Conservation (phyloP, 1,140 invertebrate genomes). For the Sycophila sp. region DNA sequence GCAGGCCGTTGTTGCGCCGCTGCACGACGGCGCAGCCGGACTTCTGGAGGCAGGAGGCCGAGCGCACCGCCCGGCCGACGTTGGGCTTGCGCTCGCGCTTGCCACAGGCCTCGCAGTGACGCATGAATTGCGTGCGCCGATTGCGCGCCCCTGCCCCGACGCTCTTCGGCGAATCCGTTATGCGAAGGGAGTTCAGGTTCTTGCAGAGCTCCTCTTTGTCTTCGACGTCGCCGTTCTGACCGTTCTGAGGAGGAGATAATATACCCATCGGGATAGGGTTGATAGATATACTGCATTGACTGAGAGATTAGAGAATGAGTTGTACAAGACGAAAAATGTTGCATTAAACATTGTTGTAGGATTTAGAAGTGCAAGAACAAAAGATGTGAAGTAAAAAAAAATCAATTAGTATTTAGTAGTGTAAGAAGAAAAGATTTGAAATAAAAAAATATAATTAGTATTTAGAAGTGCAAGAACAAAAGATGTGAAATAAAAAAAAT, state of each 20-base stretch:
- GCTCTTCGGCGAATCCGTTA: conserved; percentile 2
- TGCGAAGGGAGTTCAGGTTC: conserved; percentile 45
- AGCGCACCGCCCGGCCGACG: not conserved
- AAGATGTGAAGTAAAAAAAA: too few relatives aligned
- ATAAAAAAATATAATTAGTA: too few relatives aligned
- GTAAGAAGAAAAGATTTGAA: too few relatives aligned
- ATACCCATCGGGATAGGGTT: too few relatives aligned
- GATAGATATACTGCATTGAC: too few relatives aligned
- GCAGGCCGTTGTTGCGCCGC: conserved; percentile 52
- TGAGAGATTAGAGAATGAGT: too few relatives aligned
- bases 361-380: too few relatives aligned
- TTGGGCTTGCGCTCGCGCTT: not conserved
- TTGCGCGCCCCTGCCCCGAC: conserved; percentile 41
- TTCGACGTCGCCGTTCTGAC: not conserved
- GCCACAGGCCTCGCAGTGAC: conserved; percentile 45
- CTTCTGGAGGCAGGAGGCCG: not conserved
- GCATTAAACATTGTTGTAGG: too few relatives aligned
- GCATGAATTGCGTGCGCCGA: conserved; percentile 38
- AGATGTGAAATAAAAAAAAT: too few relatives aligned
- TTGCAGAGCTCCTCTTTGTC: conserved; percentile 46
- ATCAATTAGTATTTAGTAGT: too few relatives aligned
- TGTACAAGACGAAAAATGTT: too few relatives aligned
- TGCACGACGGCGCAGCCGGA: not conserved
- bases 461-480: too few relatives aligned
- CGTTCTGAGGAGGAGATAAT: not conserved